phyloP scores from a whole-genome alignment of 2,888 invertebrate genomes.

The Synergus japonicus region DNA sequence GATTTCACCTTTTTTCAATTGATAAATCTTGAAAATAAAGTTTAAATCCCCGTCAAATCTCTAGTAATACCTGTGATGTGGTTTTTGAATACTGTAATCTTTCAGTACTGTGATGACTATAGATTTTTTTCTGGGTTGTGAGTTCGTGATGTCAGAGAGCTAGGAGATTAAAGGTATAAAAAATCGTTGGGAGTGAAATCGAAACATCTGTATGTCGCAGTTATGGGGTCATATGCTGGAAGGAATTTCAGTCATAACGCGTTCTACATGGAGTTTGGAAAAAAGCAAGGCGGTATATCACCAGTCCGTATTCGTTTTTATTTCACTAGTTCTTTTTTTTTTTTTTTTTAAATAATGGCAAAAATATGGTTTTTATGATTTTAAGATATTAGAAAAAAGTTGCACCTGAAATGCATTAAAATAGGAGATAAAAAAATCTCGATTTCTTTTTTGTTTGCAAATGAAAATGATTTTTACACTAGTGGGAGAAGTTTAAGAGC shows the following conservation, averaged over 20 bases:
- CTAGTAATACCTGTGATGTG: too few species aligned
- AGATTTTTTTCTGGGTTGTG: not conserved
- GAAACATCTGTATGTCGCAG: not conserved
- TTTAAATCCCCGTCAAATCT: too few species aligned
- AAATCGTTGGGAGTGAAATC: conserved; percentile 6
- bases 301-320: not conserved
- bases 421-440: not conserved
- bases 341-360: not conserved
- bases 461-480: not conserved
- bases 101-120: not conserved
- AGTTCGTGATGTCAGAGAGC: not conserved
- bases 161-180: not conserved
- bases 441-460: not conserved
- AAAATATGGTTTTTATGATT: not conserved
- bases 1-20: too few species aligned
- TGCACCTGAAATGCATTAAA: not conserved
- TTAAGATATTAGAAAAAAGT: not conserved
- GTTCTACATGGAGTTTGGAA: not conserved
- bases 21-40: too few species aligned
- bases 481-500: not conserved
- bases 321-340: not conserved
- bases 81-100: too few species aligned
- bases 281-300: not conserved
- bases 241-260: not conserved
- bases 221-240: not conserved